A percentile compares a stretch with the other conserved stretches of the same genome.
These are phyloP conservation scores for Rhadina sibilatrix DNA, from an alignment of 2,113 vertebrate genomes.

Conservation along the genomic window DNA sequence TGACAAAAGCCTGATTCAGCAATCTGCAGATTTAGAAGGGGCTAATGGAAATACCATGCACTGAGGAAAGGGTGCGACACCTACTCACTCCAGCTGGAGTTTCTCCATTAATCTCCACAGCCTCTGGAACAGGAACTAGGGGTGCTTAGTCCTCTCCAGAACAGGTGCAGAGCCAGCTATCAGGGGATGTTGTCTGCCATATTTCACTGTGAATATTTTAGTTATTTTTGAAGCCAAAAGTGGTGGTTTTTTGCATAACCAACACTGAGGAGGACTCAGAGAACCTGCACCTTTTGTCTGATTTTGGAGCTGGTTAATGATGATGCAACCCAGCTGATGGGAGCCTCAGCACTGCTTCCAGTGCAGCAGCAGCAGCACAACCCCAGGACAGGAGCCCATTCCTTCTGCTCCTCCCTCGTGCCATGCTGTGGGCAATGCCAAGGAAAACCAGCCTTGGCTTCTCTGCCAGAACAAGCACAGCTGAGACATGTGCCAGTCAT, in stretches of 20 bases:
- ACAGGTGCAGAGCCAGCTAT: background rate
- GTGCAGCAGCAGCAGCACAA: background rate
- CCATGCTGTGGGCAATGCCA: background rate
- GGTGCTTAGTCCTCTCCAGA: background rate
- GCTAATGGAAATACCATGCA: background rate
- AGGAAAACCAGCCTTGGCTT: background rate
- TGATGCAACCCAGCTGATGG: background rate
- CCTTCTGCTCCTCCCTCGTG: background rate
- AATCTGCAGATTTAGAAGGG: background rate
- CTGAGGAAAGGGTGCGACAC: background rate
- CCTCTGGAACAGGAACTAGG: background rate
- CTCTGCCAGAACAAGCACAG: background rate
- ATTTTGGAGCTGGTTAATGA: background rate
- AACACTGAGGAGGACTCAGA: background rate
- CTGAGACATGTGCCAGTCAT: background rate
- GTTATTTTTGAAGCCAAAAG: background rate
- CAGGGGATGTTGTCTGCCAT: background rate
- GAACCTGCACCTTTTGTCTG: background rate
- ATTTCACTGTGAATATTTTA: background rate
- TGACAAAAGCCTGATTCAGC: background rate
- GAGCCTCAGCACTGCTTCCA: background rate
- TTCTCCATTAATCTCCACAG: background rate
- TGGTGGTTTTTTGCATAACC: background rate
- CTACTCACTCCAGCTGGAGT: background rate
- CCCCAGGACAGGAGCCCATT: rapidly evolving